Evolutionary conservation across 1,140 invertebrate species (phyloP).

Genomic region (Cydia fagiglandana): DNA sequence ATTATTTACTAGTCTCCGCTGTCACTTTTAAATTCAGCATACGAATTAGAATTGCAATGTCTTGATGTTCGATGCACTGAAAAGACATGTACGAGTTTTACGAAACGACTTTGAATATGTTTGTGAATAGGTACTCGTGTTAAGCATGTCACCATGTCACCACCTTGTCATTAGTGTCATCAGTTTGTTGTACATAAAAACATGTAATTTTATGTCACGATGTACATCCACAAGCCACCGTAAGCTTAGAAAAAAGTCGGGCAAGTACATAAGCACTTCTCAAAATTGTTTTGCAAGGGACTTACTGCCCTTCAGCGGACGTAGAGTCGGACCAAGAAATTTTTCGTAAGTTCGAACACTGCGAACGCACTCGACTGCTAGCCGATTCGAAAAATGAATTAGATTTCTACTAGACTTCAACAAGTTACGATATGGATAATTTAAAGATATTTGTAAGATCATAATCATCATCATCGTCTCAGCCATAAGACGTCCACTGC

Average conservation of each 20-base stretch:
- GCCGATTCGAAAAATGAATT: no score
- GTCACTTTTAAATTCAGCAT: background rate
- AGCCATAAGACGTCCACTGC: no score
- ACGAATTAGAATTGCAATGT: background rate
- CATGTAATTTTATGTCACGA: background rate
- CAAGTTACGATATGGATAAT: no score
- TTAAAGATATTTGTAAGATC: no score
- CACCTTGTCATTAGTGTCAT: background rate
- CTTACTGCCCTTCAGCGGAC: background rate
- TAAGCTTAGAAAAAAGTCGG: no score
- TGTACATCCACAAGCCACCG: no score
- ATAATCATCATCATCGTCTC: no score
- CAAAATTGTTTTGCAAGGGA: background rate
- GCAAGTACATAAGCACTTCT: no score
- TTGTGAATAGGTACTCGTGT: background rate
- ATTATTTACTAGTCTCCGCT: constrained; percentile 30
- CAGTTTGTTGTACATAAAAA: background rate
- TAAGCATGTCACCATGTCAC: background rate
- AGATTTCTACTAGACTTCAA: no score
- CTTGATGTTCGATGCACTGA: background rate
- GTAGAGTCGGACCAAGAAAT: no score
- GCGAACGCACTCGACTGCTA: no score
- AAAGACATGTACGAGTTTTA: background rate
- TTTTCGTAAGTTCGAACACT: no score
- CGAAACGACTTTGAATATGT: background rate